Evolutionary conservation across 1,140 invertebrate genomes (phyloP).

Genomic region (Megalopta genalis): DNA sequence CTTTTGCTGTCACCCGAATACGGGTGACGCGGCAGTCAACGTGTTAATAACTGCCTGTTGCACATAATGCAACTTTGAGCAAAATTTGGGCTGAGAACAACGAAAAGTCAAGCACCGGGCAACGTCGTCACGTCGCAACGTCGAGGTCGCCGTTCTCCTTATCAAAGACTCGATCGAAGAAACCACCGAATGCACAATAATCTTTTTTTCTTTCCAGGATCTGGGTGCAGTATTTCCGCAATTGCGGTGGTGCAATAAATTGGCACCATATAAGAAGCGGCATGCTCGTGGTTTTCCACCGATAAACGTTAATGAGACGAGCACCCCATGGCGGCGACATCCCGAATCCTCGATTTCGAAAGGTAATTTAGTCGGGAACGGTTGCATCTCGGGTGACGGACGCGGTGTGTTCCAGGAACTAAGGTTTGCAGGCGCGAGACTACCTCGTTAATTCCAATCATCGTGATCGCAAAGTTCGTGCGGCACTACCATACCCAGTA

Average conservation of each 20-base stretch:
- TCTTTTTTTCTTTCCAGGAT: no score
- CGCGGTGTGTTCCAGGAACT: slow-evolving; percentile 29
- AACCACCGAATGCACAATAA: no score
- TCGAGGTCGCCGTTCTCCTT: no score
- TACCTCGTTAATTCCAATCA: slow-evolving; percentile 43
- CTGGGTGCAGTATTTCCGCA: no score
- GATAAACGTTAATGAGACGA: slow-evolving; percentile 56
- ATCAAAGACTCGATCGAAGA: no score
- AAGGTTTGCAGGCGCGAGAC: slow-evolving; percentile 35
- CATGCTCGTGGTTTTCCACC: slow-evolving; percentile 6
- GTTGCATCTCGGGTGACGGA: slow-evolving; percentile 37
- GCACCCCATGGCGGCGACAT: slow-evolving; percentile 1
- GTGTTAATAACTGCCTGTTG: no score
- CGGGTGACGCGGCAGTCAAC: no score
- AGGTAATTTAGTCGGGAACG: slow-evolving; percentile 19
- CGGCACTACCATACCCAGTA: neutral
- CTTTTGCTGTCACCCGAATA: no score
- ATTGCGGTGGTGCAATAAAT: neutral
- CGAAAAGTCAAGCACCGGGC: no score
- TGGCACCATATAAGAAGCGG: neutral
- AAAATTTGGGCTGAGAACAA: no score
- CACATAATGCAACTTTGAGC: no score
- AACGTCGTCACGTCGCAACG: no score
- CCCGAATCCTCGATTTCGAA: slow-evolving; percentile 44
- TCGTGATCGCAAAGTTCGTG: slow-evolving; percentile 39